Base-by-base conservation (phyloP, 2,888 invertebrate genomes). In the Epinotia demarniana region DNA sequence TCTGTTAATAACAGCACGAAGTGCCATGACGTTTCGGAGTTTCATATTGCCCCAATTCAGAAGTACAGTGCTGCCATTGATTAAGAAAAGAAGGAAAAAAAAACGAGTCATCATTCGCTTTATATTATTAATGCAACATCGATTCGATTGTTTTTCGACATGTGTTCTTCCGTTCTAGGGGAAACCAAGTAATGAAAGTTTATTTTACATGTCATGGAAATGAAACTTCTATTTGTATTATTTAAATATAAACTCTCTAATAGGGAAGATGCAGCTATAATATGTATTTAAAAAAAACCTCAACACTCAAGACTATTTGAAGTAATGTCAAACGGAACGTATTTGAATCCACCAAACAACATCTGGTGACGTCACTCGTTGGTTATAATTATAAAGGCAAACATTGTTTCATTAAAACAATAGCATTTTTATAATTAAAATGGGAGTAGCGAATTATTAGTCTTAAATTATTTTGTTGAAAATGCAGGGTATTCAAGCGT, bases 1-100 rank as follows among this genome's bases (percentile, higher is more conserved):
- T 79, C 82, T 82, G 63, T 76, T 76, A 74, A 73, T 72, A 76
- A 77, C 78, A 79, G 79, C 79, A 33, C 18, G 61, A 74, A 69
- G 63, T 74, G 74, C 69, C 74, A 74, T 70, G 63, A 71, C 53
- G 57, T 49, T 64, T 49, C 58, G 33, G 16, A 60, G 33, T 60
- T 64, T 23, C 57, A 64, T 72, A 49, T 39, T 23, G 57, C 58
- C 58, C 68, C 68, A 68, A 58, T 43, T 68, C 75, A 64, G 64
- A 71, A 75, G 23, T 43, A 71, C 71, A 75, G 66, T 71, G 70
- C 60, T 75, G 71, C 75, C 75, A 71, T 71, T 66, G 61, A 71
- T 62, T 71, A 66, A 43, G 43, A 62, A 62, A 61, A 11, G 8
- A 55, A 55, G 18, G 53, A 53, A 53, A 53, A 53, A 53, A 53